Percentiles rank a stretch among this genome's conserved stretches.
Conservation (phyloP, 2,888 invertebrate species). For the Epirrhoe tristata region DNA sequence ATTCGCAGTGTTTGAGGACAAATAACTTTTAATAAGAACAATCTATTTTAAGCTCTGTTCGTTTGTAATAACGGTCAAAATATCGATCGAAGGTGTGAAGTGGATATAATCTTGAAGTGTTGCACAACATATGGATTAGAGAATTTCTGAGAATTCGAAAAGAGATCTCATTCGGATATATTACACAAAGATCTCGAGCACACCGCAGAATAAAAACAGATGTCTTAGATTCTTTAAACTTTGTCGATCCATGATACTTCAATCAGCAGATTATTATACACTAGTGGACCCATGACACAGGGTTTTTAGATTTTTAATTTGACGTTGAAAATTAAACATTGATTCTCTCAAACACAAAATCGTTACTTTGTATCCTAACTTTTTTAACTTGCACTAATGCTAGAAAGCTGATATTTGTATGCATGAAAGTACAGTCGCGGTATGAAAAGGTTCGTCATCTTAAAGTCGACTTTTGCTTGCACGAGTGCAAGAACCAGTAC, state of each 20-base stretch:
- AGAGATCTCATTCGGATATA: conserved; percentile 49
- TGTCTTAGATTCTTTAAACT: background rate
- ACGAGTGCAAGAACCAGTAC: too few species aligned
- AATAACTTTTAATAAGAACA: background rate
- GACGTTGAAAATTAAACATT: too few species aligned
- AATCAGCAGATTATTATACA: too few species aligned
- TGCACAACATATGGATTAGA: conserved; percentile 33
- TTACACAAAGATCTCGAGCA: conserved; percentile 47
- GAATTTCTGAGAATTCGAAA: conserved; percentile 30
- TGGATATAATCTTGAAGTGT: conserved; percentile 15
- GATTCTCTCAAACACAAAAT: too few species aligned
- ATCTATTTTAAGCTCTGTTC: conserved; percentile 5
- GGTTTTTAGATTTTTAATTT: too few species aligned
- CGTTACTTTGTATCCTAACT: too few species aligned
- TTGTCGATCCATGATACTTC: background rate
- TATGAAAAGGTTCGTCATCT: too few species aligned
- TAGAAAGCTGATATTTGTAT: too few species aligned
- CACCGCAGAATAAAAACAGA: conserved; percentile 31
- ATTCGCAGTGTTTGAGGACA: conserved; percentile 6
- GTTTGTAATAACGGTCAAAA: background rate
- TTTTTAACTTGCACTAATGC: too few species aligned
- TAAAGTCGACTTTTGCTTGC: too few species aligned
- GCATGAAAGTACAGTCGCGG: too few species aligned
- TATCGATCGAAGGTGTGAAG: background rate
- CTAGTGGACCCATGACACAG: too few species aligned